These are phyloP conservation scores for Oriolus oriolus DNA, from an alignment of 2,113 vertebrate genomes.

Conservation along the genomic window DNA sequence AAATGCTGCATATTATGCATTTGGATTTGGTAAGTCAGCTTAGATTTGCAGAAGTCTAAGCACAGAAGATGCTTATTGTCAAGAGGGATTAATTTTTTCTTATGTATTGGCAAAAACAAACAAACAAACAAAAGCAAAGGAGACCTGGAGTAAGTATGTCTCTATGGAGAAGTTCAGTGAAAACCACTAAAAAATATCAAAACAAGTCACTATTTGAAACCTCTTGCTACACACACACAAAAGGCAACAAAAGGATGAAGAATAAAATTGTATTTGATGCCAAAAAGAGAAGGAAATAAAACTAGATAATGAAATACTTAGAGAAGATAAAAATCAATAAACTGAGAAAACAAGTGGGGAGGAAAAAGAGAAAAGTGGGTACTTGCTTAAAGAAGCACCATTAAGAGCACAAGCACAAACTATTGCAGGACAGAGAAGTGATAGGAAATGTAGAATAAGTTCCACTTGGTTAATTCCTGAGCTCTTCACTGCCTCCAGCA, in stretches of 20 bases:
- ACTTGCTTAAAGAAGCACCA: not conserved
- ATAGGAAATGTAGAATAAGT: not conserved
- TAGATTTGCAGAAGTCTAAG: not conserved
- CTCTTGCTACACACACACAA: not conserved
- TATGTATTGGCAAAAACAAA: not conserved
- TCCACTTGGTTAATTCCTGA: not conserved
- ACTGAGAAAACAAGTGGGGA: not conserved
- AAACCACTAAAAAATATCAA: not conserved
- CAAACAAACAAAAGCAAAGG: not conserved
- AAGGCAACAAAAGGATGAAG: not conserved
- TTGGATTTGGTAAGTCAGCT: not conserved
- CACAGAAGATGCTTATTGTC: not conserved
- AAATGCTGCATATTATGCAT: not conserved
- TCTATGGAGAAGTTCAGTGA: not conserved
- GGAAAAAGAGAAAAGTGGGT: not conserved
- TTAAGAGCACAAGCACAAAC: not conserved
- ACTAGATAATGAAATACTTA: not conserved
- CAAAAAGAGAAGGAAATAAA: not conserved
- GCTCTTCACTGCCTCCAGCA: not conserved
- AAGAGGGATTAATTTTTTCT: not conserved
- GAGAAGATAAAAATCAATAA: not conserved
- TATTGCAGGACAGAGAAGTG: not conserved
- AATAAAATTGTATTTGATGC: not conserved
- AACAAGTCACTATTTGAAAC: not conserved
- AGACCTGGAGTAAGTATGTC: not conserved